Evolutionary conservation across 1,140 invertebrate species (phyloP).

Genomic region (Polypedilum vanderplanki): DNA sequence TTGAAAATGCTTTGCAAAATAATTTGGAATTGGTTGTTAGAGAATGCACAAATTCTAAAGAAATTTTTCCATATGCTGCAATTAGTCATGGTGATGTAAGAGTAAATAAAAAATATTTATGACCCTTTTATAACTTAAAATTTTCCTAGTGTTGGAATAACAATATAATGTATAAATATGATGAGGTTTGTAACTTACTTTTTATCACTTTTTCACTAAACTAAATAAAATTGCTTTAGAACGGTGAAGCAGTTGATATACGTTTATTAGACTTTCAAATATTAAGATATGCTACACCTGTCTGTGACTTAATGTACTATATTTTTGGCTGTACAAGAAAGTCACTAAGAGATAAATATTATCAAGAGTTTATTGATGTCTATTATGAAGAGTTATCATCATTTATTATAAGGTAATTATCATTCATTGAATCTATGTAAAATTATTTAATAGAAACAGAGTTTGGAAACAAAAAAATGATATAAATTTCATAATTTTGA

Average conservation of each 20-base stretch:
- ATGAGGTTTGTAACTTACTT: not conserved
- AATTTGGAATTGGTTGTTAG: slow-evolving; percentile 35
- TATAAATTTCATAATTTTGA: too few species aligned
- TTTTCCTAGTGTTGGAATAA: not conserved
- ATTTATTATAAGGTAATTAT: slow-evolving; percentile 35
- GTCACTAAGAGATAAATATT: slow-evolving; percentile 42
- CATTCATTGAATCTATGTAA: not conserved
- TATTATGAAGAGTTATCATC: slow-evolving; percentile 43
- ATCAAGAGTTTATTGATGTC: slow-evolving; percentile 42
- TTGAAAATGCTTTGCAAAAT: slow-evolving; percentile 33
- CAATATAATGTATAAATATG: not conserved
- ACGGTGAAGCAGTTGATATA: slow-evolving; percentile 35
- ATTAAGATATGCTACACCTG: slow-evolving; percentile 43
- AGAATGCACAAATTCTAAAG: slow-evolving; percentile 32
- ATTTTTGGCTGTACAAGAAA: slow-evolving; percentile 46
- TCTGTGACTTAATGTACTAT: slow-evolving; percentile 46
- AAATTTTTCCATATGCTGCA: slow-evolving; percentile 43
- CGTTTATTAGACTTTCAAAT: slow-evolving; percentile 49
- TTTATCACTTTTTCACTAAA: not conserved
- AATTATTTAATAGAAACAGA: too few species aligned
- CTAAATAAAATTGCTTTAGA: not conserved
- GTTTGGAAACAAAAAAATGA: too few species aligned
- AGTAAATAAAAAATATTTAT: not conserved
- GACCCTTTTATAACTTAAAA: not conserved
- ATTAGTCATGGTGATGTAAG: slow-evolving; percentile 47